Base-by-base conservation (phyloP, 2,888 invertebrate species). In the Dynastes tityus region DNA sequence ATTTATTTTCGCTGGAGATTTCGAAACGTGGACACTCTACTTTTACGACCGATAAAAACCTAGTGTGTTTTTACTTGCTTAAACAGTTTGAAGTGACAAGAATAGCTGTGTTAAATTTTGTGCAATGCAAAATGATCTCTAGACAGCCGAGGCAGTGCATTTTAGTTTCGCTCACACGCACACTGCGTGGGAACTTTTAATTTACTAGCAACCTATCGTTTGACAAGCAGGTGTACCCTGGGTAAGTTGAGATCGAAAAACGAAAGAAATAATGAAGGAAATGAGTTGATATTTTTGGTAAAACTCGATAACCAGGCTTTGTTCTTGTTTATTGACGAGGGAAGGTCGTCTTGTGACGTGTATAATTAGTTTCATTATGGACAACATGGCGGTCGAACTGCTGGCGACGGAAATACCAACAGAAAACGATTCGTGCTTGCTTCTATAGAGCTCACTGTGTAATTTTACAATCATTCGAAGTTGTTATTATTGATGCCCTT, bases 341-440 rank as follows among this genome's bases (percentile, higher is more conserved):
- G 71, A 73, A 78, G 77, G 71, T 71, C 70, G 53, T 71, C 70
- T 68, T 76, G 74, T 82, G 83, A 83, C 83, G 83, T 80, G 79
- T 58, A 78, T 80, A 82, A 82, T 82, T 83, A 82, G 76, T 78
- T 81, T 81, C 81, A 82, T 82, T 83, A 83, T 78, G 81, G 78
- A 78, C 81, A 82, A 81, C 79, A 82, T 82, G 82, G 82, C 82
- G 82, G 73, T 76, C 79, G 53, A 65, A 53, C 79, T 68, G 58
- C 67, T 76, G 22, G 58, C 77, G 49, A 80, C 81, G 82, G 82
- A 83, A 83, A 81, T 82, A 79, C 82, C 82, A 73, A 73, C 73
- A 73, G 58, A 73, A 68, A 73, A 73, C 61, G 37, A 71, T 37
- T n/a, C 32, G 8, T 61, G 40, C 45, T 16, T 37, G 53, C 40